Conservation (phyloP, 1,140 invertebrate species). For the Micrasema minimum region DNA sequence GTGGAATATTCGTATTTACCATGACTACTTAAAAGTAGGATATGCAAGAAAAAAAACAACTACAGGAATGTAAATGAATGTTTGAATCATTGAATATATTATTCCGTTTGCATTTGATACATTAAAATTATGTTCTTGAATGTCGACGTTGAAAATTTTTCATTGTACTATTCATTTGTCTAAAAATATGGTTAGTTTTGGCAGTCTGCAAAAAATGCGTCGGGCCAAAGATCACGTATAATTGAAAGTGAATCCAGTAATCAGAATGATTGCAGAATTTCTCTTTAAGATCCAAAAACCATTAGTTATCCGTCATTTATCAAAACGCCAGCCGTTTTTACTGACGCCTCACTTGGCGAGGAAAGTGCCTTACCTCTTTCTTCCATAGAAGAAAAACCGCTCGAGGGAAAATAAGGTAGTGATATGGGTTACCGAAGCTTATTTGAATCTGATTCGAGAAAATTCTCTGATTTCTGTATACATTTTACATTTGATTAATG, state of each 20-base stretch:
- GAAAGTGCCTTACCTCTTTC: slow-evolving; percentile 7
- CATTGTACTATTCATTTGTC: too few relatives aligned
- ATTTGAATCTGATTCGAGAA: slow-evolving; percentile 32
- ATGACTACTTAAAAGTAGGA: too few relatives aligned
- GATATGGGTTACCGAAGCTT: slow-evolving; percentile 37
- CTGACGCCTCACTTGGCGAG: slow-evolving; percentile 30
- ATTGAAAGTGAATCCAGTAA: slow-evolving; percentile 34
- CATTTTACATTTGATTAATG: slow-evolving; percentile 44
- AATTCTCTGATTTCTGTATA: slow-evolving; percentile 35
- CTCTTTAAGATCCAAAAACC: slow-evolving; percentile 26
- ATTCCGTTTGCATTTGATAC: too few relatives aligned
- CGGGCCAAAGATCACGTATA: slow-evolving; percentile 13
- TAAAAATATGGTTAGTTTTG: too few relatives aligned
- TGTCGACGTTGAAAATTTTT: too few relatives aligned
- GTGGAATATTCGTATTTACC: too few relatives aligned
- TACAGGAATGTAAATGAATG: too few relatives aligned
- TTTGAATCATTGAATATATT: too few relatives aligned
- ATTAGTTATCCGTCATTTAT: slow-evolving; percentile 42
- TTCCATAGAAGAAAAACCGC: slow-evolving; percentile 8
- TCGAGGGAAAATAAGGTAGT: slow-evolving; percentile 30
- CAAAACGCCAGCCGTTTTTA: slow-evolving; percentile 43
- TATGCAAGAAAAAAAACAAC: too few relatives aligned
- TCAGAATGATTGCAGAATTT: slow-evolving; percentile 34
- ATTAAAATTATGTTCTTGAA: too few relatives aligned
- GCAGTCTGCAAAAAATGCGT: not conserved